Percentiles rank a stretch among this genome's conserved stretches.
phyloP scores from a whole-genome alignment of 2,888 invertebrate species.

The Campoplex capitator region DNA sequence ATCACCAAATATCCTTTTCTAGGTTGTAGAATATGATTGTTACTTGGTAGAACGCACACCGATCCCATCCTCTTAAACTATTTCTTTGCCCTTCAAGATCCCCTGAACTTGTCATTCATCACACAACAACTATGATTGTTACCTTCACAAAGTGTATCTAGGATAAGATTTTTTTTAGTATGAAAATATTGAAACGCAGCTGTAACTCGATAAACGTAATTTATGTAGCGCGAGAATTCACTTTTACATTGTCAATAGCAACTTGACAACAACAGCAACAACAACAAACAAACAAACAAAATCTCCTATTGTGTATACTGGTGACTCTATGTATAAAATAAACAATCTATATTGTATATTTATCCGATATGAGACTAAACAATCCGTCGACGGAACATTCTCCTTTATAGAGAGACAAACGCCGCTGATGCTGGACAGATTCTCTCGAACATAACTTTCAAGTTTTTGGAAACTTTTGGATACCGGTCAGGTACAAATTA shows the following conservation, averaged over 20 bases:
- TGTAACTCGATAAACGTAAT: background rate
- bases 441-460: background rate
- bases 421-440: background rate
- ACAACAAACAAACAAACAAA: slow-evolving; percentile 26
- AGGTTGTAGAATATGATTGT: slow-evolving; percentile 3
- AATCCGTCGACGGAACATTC: background rate
- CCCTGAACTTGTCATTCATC: background rate
- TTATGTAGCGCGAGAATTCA: slow-evolving; percentile 28
- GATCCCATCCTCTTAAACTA: background rate
- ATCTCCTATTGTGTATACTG: slow-evolving; percentile 57
- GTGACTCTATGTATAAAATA: slow-evolving; percentile 64
- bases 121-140: slow-evolving; percentile 25
- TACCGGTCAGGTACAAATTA: too few relatives aligned
- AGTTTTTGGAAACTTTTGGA: too few relatives aligned
- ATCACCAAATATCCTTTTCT: slow-evolving; percentile 4
- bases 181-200: slow-evolving; percentile 21
- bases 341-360: slow-evolving; percentile 67
- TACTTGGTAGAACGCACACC: background rate
- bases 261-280: slow-evolving; percentile 32
- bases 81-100: background rate
- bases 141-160: slow-evolving; percentile 11
- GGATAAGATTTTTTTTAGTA: slow-evolving; percentile 28
- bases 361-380: background rate
- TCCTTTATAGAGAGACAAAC: background rate
- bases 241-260: slow-evolving; percentile 52